Percentiles rank a stretch among this genome's conserved stretches.
Conservation (phyloP, 2,113 vertebrate genomes). For the Notechis scutatus region DNA sequence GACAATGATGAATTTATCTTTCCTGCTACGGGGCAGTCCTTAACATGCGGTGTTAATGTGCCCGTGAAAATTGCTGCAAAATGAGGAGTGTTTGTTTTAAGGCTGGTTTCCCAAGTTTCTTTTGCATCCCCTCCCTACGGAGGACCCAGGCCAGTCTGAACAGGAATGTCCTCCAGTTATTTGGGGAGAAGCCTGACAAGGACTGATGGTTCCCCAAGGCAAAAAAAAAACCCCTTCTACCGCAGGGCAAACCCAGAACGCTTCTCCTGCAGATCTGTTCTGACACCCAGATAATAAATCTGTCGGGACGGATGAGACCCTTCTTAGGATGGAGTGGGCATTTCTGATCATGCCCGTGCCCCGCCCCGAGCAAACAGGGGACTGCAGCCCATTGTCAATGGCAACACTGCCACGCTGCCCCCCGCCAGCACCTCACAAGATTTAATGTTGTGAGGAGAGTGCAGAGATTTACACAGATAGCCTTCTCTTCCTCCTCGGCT, state of each 20-base stretch:
- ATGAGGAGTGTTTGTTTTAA: not conserved
- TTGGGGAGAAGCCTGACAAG: not conserved
- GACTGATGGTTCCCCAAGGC: not conserved
- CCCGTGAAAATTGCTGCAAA: not conserved
- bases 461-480: not conserved
- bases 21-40: not conserved
- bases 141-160: not conserved
- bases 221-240: not conserved
- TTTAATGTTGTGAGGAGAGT: not conserved
- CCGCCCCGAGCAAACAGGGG: not conserved
- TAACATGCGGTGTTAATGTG: not conserved
- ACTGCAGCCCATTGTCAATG: not conserved
- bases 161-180: not conserved
- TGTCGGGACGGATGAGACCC: rapidly evolving
- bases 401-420: not conserved
- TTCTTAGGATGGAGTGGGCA: rapidly evolving
- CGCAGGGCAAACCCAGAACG: not conserved
- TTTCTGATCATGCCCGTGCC: not conserved
- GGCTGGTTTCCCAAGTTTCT: not conserved
- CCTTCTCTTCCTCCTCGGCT: not conserved
- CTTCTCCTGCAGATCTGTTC: not conserved
- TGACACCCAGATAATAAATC: not conserved
- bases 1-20: not conserved
- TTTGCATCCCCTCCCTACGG: not conserved
- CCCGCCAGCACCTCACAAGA: not conserved